These are phyloP conservation scores for Carapus acus DNA, from an alignment of 2,797 vertebrate genomes.

Conservation along the genomic window DNA sequence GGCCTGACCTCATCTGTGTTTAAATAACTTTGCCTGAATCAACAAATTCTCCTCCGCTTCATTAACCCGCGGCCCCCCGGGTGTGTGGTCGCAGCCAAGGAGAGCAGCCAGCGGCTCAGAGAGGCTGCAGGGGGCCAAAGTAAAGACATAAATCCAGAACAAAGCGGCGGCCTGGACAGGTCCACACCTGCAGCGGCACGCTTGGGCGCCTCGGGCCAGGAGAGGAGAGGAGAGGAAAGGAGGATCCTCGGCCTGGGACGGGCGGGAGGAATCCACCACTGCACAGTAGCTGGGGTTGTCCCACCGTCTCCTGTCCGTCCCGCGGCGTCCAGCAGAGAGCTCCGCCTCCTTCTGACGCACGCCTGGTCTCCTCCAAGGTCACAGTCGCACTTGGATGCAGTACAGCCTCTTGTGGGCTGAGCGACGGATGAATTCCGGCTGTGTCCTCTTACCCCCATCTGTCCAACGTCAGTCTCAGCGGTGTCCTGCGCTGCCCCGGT, in stretches of 20 bases:
- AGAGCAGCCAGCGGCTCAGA: slow-evolving; percentile 46
- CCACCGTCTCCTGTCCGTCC: neutral
- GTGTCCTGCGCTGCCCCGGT: slow-evolving; percentile 44
- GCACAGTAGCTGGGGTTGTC: slow-evolving; percentile 8
- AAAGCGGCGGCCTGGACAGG: slow-evolving; percentile 48
- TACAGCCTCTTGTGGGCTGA: slow-evolving; percentile 31
- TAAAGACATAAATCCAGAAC: slow-evolving; percentile 62
- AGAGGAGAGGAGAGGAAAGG: slow-evolving; percentile 46
- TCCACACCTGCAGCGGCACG: slow-evolving; percentile 58
- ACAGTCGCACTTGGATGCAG: slow-evolving; percentile 32
- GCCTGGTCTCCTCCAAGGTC: slow-evolving; percentile 43
- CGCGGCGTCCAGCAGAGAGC: too few relatives aligned
- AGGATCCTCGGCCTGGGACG: too few relatives aligned
- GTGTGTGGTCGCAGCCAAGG: slow-evolving; percentile 24
- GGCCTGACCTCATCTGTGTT: neutral
- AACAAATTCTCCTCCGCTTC: slow-evolving; percentile 6
- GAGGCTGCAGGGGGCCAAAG: too few relatives aligned
- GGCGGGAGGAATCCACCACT: too few relatives aligned
- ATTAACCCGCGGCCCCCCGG: slow-evolving; percentile 9
- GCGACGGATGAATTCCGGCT: slow-evolving; percentile 43
- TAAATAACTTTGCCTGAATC: neutral
- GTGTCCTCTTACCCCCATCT: slow-evolving; percentile 43
- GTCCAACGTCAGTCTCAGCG: slow-evolving; percentile 47
- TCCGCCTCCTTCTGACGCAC: too few relatives aligned
- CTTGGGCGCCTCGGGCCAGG: slow-evolving; percentile 42